Evolutionary conservation across 1,140 invertebrate species (phyloP), one percentile per base, ranked within the genome.

Genomic region (Aphis gossypii): DNA sequence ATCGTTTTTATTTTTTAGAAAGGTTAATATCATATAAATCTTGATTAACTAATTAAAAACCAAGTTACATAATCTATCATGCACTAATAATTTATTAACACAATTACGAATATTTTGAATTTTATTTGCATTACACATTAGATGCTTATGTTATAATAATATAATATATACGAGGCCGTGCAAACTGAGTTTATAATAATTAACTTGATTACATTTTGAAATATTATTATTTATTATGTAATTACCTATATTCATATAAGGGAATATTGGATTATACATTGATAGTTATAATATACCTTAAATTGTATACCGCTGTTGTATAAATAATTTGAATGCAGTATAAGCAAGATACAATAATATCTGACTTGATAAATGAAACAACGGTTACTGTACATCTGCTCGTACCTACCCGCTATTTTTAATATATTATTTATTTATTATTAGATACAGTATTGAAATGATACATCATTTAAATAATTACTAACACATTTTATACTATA

Each of bases 171-270:
- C 30, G n/a, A n/a, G 14, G 30, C 30, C n/a, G 18, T 35, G 60
- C 60, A 76, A 76, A 76, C n/a, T 76, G 60, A 76, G 60, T 76
- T 76, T n/a, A 76, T 76, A 76, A 76, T 76, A 76, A 76, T 76
- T 76, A 76, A 76, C 60, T 76, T n/a, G 30, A 76, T 76, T 76
- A n/a, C 30, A n/a, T 76, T 76, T 76, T n/a, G 60, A 76, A 76
- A 76, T 11, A 20, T 3, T 2, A n/a, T 68, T 35, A 76, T n/a
- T 76, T 76, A n/a, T 76, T n/a, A 76, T 76, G 60, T 20, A 76
- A 76, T 20, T 76, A 51, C 48, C 14, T 51, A 76, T 35, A n/a
- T 18, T 18, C 5, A 3, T 76, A 76, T 35, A 76, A 76, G 60
- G 14, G 0, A n/a, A n/a, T 18, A 76, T n/a, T n/a, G n/a, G 21